phyloP scores from a whole-genome alignment of 2,888 invertebrate genomes.

The Graphium colonna region DNA sequence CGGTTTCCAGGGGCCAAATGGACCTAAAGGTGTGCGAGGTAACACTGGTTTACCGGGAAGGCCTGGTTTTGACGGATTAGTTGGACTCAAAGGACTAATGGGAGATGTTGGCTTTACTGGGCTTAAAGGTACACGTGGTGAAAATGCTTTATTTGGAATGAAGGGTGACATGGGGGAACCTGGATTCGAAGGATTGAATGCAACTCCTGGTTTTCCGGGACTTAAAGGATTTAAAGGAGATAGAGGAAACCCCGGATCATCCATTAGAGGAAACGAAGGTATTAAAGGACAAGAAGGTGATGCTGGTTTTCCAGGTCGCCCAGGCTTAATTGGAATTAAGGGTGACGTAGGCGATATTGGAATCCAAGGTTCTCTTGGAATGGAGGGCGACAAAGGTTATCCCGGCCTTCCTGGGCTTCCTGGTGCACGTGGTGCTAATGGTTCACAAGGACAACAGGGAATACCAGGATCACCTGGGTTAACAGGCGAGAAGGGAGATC shows the following conservation, averaged over 20 bases:
- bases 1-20: conserved; percentile 65
- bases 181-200: conserved; percentile 65
- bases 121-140: conserved; percentile 79
- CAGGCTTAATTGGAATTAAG: conserved; percentile 70
- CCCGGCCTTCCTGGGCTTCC: conserved; percentile 78
- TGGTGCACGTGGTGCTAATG: conserved; percentile 77
- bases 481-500: conserved; percentile 54
- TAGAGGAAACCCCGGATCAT: conserved; percentile 78
- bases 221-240: conserved; percentile 77
- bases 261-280: conserved; percentile 69
- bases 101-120: conserved; percentile 80
- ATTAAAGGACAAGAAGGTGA: conserved; percentile 82
- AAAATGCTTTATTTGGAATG: conserved; percentile 80
- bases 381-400: conserved; percentile 70
- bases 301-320: conserved; percentile 71
- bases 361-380: conserved; percentile 67
- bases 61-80: conserved; percentile 48
- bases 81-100: conserved; percentile 61
- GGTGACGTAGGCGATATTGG: conserved; percentile 82
- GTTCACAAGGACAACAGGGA: conserved; percentile 66
- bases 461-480: conserved; percentile 68
- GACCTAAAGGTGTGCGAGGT: conserved; percentile 49
- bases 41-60: conserved; percentile 42
- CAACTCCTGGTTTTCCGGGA: conserved; percentile 51
- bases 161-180: conserved; percentile 80